Evolutionary conservation across 2,797 vertebrate species (phyloP).

Genomic region (Oceanodroma leucorhoa): DNA sequence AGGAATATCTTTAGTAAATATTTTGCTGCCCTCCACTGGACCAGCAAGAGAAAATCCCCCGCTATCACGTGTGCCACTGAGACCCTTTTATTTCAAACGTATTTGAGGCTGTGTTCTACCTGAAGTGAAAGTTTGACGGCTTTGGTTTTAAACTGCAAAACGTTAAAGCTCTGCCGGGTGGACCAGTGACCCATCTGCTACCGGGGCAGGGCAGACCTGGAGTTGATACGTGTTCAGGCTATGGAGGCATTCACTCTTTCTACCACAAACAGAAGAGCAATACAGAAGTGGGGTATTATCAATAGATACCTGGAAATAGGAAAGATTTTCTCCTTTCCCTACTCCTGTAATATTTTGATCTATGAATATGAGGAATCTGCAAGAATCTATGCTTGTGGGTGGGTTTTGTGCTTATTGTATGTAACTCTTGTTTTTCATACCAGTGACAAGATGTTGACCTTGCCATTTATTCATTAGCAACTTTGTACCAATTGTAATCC

Average conservation of each 20-base stretch:
- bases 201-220: fast-evolving
- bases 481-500: neutral
- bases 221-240: neutral
- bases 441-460: neutral
- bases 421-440: neutral
- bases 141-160: neutral
- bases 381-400: neutral
- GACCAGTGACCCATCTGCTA: neutral
- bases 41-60: neutral
- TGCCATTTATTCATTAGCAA: neutral
- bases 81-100: neutral
- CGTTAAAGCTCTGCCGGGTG: neutral
- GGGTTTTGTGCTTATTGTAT: neutral
- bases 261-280: neutral
- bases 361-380: neutral
- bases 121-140: neutral
- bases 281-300: neutral
- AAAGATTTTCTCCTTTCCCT: neutral
- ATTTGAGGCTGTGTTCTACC: neutral
- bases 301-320: neutral
- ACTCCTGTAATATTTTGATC: neutral
- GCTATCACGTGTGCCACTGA: fast-evolving
- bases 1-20: neutral
- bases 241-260: neutral
- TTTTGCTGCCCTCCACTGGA: constrained; percentile 71